phyloP scores from a whole-genome alignment of 2,888 invertebrate species.

The Oscheius sp. region DNA sequence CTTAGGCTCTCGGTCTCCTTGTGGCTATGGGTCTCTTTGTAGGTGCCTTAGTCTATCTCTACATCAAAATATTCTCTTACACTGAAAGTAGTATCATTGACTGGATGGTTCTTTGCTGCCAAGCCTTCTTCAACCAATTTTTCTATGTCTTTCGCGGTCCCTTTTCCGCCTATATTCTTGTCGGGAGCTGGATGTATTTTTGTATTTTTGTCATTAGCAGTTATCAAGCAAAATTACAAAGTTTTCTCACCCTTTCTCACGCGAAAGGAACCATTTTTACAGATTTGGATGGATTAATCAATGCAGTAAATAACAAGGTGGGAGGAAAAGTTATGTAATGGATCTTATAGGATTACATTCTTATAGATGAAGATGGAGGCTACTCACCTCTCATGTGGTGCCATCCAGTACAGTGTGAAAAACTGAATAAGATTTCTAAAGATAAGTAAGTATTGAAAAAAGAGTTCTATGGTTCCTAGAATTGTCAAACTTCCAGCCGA shows the following conservation, averaged over 20 bases:
- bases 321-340: background rate
- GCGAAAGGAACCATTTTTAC: conserved; percentile 42
- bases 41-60: conserved; percentile 33
- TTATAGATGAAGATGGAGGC: conserved; percentile 41
- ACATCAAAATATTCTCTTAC: conserved; percentile 34
- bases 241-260: conserved; percentile 43
- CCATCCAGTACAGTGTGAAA: conserved; percentile 36
- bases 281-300: conserved; percentile 38
- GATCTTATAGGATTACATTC: conserved; percentile 33
- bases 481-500: conserved; percentile 2
- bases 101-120: conserved; percentile 4
- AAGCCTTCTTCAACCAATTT: conserved; percentile 14
- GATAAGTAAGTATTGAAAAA: background rate
- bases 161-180: background rate
- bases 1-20: conserved; percentile 36
- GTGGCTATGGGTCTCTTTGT: conserved; percentile 32
- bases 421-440: conserved; percentile 7
- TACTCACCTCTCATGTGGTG: conserved; percentile 40
- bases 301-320: conserved; percentile 33
- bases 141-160: conserved; percentile 4
- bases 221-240: conserved; percentile 37
- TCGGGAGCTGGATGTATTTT: conserved; percentile 13
- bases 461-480: conserved; percentile 18
- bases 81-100: background rate
- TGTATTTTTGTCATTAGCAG: background rate